Evolutionary conservation across 23 tunicate species (phyloP), one percentile per base, ranked within the genome.

Genomic region (Ascidia mentula): DNA sequence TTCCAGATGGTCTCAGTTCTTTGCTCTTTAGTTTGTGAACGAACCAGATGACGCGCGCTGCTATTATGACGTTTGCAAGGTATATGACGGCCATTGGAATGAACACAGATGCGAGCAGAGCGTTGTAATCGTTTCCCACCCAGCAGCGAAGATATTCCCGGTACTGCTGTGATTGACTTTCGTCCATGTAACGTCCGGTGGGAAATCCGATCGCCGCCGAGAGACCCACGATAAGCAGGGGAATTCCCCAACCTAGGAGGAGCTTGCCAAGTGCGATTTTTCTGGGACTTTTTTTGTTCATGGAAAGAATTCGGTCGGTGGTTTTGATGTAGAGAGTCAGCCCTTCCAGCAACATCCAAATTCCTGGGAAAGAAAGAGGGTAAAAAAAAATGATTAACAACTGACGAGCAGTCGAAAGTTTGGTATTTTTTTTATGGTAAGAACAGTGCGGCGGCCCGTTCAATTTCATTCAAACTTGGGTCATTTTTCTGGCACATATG

Each of bases 281-380:
- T 0, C 33, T 33, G 3, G 81, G 72, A 69, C 72, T 86, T 35
- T 69, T 36, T 45, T 72, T 72, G 38, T 20, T 31, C 35, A 34
- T 34, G 6, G 33, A n/a, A 42, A 86, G 53, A 12, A 82, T 82
- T 22, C 78, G 6, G 59, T 88, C 85, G 38, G 80, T 81, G 26
- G 83, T 88, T 42, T 88, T 88, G 24, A 88, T 24, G n/a, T 69
- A 37, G 0, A 88, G 84, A 59, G 87, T 82, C 0, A 82, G 7
- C 4, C 87, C 93, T 36, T 88, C 93, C 79, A 82, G 31, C 0
- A 77, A 36, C 93, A 88, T 88, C 93, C 93, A 88, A 34, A 72
- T 38, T 8, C 73, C 93, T 88, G 45, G 3, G 73, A 77, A 36
- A 45, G 30, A 59, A 59, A 18, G n/a, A n/a, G n/a, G n/a, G n/a